phyloP scores from a whole-genome alignment of 2,113 vertebrate genomes.

The Brachypteracias leptosomus region DNA sequence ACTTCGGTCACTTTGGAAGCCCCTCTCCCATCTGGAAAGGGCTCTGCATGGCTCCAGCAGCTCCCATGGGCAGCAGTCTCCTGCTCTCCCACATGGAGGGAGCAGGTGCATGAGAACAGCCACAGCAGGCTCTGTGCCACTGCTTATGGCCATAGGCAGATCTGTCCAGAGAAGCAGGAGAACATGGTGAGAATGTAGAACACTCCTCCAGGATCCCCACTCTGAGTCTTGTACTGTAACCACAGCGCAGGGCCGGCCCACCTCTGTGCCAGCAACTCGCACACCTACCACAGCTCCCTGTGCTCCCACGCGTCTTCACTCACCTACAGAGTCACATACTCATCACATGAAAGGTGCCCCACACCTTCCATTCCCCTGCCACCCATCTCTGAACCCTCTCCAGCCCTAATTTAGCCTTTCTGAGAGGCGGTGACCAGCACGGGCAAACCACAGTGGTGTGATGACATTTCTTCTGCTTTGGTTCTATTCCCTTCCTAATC shows the following conservation, averaged over 20 bases:
- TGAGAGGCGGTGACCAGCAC: neutral
- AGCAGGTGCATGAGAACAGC: rapidly evolving
- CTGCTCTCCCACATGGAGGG: neutral
- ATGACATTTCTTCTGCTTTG: neutral
- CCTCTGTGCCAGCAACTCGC: neutral
- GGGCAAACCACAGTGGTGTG: neutral
- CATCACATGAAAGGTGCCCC: neutral
- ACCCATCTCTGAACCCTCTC: neutral
- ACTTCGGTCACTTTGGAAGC: neutral
- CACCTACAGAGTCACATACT: neutral
- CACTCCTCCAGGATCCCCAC: neutral
- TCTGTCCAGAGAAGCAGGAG: neutral
- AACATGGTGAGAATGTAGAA: neutral
- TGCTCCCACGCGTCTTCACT: neutral
- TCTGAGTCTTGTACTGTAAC: neutral
- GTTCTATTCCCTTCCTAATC: neutral
- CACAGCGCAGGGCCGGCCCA: neutral
- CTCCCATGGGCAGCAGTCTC: neutral
- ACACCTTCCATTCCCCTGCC: neutral
- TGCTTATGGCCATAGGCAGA: neutral
- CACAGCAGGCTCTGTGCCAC: neutral
- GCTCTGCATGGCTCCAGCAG: neutral
- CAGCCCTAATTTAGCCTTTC: neutral
- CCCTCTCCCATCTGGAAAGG: neutral
- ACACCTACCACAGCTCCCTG: rapidly evolving